phyloP scores from a whole-genome alignment of 1,140 invertebrate species.

The Drosophila bocqueti region DNA sequence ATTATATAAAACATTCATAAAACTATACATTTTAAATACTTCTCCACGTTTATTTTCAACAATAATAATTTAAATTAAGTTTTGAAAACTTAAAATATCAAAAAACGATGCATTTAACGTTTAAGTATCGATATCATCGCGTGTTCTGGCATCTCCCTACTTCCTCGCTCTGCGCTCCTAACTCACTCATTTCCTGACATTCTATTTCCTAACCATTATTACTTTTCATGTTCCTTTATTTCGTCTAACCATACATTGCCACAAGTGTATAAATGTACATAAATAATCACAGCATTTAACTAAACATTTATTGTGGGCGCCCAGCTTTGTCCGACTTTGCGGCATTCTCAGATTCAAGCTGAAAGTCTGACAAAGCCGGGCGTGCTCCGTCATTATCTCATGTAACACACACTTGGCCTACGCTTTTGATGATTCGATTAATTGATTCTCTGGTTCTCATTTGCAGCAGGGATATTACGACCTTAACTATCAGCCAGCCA shows the following conservation, averaged over 20 bases:
- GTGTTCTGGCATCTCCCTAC: background rate
- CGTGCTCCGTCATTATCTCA: slow-evolving; percentile 2
- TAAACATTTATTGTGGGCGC: slow-evolving; percentile 1
- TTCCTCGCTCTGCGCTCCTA: background rate
- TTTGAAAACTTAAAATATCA: background rate
- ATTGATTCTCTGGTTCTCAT: background rate
- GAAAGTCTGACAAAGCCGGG: slow-evolving; percentile 23
- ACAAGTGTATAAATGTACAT: slow-evolving; percentile 1
- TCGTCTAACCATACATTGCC: slow-evolving; percentile 12
- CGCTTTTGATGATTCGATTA: slow-evolving; percentile 11
- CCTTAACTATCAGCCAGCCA: slow-evolving; percentile 89
- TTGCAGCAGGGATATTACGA: slow-evolving; percentile 88
- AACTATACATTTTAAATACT: background rate
- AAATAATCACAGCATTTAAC: slow-evolving; percentile 15
- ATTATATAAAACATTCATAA: background rate
- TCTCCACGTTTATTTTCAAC: background rate
- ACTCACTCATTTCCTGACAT: slow-evolving; percentile 1
- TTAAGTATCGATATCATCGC: background rate
- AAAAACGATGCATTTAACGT: background rate
- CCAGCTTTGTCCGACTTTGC: slow-evolving; percentile 19
- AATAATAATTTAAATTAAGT: background rate
- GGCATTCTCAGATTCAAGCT: background rate
- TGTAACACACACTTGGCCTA: background rate
- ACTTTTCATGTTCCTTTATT: slow-evolving; percentile 2
- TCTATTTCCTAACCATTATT: slow-evolving; percentile 3